These are phyloP conservation scores for Halyomorpha halys DNA, from an alignment of 1,140 invertebrate genomes.

Conservation along the genomic window DNA sequence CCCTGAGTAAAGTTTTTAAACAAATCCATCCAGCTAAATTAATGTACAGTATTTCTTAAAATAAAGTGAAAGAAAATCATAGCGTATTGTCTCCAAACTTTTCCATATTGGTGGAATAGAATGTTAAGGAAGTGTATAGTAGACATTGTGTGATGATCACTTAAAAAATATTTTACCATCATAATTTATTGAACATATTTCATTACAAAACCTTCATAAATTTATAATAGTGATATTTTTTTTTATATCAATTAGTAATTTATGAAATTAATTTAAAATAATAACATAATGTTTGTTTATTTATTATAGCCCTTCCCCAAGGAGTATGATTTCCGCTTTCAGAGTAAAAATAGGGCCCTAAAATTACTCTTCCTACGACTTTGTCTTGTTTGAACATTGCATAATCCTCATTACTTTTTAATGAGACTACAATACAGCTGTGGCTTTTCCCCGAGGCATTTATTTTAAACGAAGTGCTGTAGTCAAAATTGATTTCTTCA, in stretches of 20 bases:
- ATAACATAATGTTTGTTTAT: constrained; percentile 6
- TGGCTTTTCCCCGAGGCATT: constrained; percentile 12
- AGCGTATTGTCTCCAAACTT: too few relatives aligned
- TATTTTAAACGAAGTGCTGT: constrained; percentile 18
- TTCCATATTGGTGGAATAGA: too few relatives aligned
- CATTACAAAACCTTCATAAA: too few relatives aligned
- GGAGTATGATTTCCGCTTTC: constrained; percentile 17
- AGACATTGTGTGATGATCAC: too few relatives aligned
- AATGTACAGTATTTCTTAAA: too few relatives aligned
- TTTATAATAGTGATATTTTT: too few relatives aligned
- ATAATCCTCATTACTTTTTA: constrained; percentile 18
- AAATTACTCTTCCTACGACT: constrained; percentile 19
- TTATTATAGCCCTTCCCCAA: constrained; percentile 21
- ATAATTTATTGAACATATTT: too few relatives aligned
- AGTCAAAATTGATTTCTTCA: constrained; percentile 14
- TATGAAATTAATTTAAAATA: constrained; percentile 10
- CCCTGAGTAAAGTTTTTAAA: too few relatives aligned
- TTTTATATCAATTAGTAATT: background rate
- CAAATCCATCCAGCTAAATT: too few relatives aligned
- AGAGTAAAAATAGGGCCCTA: constrained; percentile 23
- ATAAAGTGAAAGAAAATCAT: too few relatives aligned
- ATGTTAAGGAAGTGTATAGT: too few relatives aligned
- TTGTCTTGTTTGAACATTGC: constrained; percentile 22
- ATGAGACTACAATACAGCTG: constrained; percentile 16
- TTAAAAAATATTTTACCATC: too few relatives aligned